Conservation (phyloP, 2,888 invertebrate species). For the Dugesia japonica region DNA sequence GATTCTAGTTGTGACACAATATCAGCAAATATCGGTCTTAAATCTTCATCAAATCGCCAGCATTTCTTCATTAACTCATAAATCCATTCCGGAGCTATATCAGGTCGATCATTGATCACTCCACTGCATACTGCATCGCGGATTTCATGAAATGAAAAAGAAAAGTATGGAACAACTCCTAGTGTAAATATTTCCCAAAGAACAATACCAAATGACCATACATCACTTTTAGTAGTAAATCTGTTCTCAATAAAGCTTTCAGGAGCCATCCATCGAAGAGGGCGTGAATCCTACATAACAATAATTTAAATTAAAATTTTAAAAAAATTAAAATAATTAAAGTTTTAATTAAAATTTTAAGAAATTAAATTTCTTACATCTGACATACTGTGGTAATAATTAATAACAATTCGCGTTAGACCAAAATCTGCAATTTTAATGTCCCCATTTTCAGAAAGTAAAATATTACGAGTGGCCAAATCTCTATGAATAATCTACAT, state of each 20-base stretch:
- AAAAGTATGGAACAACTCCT: not conserved
- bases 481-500: not conserved
- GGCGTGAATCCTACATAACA: not conserved
- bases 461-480: not conserved
- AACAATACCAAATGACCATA: not conserved
- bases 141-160: not conserved
- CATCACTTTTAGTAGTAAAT: not conserved
- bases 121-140: not conserved
- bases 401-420: not conserved
- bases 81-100: not conserved
- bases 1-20: not conserved
- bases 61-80: not conserved
- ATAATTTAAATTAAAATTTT: too few species aligned
- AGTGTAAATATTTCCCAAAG: not conserved
- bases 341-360: too few species aligned
- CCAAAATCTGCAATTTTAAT: not conserved
- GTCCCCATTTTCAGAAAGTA: not conserved
- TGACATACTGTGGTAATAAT: not conserved
- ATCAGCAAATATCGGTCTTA: not conserved
- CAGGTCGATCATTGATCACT: not conserved
- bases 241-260: not conserved
- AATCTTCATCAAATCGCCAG: not conserved
- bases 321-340: too few species aligned
- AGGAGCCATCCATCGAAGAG: not conserved
- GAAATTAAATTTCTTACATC: not conserved